Conservation (phyloP, 2,888 invertebrate genomes). For the Conops quadrifasciatus region DNA sequence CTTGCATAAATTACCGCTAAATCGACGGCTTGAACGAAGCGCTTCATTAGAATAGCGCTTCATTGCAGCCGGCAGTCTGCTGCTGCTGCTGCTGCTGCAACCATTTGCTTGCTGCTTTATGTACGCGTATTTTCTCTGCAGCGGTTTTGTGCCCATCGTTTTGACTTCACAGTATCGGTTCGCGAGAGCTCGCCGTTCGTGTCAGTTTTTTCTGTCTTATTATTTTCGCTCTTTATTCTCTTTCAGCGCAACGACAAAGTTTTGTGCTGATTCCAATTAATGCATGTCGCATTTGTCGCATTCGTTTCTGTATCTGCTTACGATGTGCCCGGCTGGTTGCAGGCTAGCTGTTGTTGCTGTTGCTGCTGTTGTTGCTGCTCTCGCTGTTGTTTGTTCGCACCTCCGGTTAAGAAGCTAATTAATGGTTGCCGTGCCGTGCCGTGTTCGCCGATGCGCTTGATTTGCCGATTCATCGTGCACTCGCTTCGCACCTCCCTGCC, state of each 20-base stretch:
- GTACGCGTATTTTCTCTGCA: too few relatives aligned
- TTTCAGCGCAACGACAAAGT: slow-evolving; percentile 33
- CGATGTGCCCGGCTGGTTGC: background rate
- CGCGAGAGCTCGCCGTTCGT: background rate
- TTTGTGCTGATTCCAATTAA: slow-evolving; percentile 49
- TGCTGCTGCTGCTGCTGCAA: too few relatives aligned
- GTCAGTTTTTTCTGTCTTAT: background rate
- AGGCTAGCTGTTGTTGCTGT: background rate
- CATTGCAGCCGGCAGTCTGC: too few relatives aligned
- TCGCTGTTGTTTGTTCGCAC: slow-evolving; percentile 42
- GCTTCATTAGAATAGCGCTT: background rate
- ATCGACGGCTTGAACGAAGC: background rate
- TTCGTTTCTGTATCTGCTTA: slow-evolving; percentile 9
- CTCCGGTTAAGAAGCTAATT: slow-evolving; percentile 48
- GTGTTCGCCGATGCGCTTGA: slow-evolving; percentile 46
- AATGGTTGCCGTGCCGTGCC: slow-evolving; percentile 48
- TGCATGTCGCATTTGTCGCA: slow-evolving; percentile 48
- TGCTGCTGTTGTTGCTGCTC: background rate
- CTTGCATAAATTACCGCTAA: background rate
- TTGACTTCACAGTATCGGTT: background rate
- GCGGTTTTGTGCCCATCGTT: slow-evolving; percentile 1
- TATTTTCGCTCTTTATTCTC: slow-evolving; percentile 6
- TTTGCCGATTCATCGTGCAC: slow-evolving; percentile 15
- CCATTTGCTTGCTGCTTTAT: too few relatives aligned
- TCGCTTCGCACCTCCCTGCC: background rate